Base-by-base conservation (phyloP, 1,140 invertebrate genomes). In the Drosophila varians region DNA sequence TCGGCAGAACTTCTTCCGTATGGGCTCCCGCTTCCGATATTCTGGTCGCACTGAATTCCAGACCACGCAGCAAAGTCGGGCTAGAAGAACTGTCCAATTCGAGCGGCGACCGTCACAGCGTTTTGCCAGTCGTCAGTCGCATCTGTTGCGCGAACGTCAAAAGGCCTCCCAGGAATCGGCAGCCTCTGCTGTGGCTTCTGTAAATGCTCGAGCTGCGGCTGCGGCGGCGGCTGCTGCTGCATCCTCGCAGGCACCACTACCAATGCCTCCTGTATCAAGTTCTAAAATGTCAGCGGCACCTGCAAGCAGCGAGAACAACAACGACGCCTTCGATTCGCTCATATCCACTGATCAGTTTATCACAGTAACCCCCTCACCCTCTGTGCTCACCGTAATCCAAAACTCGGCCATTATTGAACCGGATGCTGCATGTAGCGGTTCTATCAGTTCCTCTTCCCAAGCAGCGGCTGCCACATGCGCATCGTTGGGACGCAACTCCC, bases 31-130 rank as follows among this genome's bases (percentile, higher is more conserved):
- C 40, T 99, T 99, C 91, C 94, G 98, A 90, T 99, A 99, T 90
- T 97, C 95, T 1, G 96, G 97, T 0, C 95, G 98, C 90, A 99
- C 98, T 0, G 98, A 99, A 92, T 99, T 98, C 90, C 98, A 99
- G 92, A 97, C 97, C 1, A 98, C 97, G 3, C 95, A 97, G 76
- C 94, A 96, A 65, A 98, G 97, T 91, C 93, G 96, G 58, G 96
- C 97, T 6, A 92, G 97, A 49, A 93, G 97, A 47, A 98, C 96
- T 5, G 97, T 98, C 2, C 97, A 98, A 83, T 98, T 99, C 91
- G 98, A 99, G 91, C 93, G 99, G 70, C 94, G 98, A 56, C 98
- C 98, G 0, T 99, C 98, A 92, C 98, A 99, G 90, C 93, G 99
- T 55, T 99, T 98, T 91, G 97, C 97, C 18, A 93, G 98, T 45